These are phyloP conservation scores for Lysandra coridon DNA, from an alignment of 2,888 invertebrate species.

Conservation along the genomic window DNA sequence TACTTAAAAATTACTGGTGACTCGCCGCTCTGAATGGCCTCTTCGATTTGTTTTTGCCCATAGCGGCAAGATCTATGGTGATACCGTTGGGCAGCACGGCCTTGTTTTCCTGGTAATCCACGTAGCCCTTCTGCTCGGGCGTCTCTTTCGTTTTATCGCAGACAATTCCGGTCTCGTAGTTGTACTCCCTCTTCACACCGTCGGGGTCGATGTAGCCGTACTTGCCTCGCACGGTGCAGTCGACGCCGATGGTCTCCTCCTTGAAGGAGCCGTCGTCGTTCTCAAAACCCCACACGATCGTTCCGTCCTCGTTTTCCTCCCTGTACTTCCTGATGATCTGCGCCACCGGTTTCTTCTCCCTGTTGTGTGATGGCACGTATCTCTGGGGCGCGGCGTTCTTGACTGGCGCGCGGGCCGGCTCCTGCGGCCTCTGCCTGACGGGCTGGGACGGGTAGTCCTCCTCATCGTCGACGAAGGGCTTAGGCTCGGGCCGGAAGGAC, in stretches of 20 bases:
- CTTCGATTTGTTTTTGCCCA: slow-evolving; percentile 85
- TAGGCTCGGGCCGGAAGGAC: slow-evolving; percentile 75
- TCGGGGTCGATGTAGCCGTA: slow-evolving; percentile 93
- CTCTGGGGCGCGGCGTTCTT: slow-evolving; percentile 67
- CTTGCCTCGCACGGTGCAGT: slow-evolving; percentile 88
- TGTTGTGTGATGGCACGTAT: slow-evolving; percentile 61
- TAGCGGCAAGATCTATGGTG: slow-evolving; percentile 84
- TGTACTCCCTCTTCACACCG: slow-evolving; percentile 89
- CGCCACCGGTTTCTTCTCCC: slow-evolving; percentile 85
- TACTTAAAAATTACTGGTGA: slow-evolving; percentile 65
- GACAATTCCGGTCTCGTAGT: slow-evolving; percentile 89
- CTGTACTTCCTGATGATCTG: slow-evolving; percentile 86
- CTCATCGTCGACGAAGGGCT: slow-evolving; percentile 71
- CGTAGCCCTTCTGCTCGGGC: slow-evolving; percentile 82
- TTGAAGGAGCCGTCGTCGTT: slow-evolving; percentile 94
- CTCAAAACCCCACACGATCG: slow-evolving; percentile 93
- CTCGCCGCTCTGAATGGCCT: slow-evolving; percentile 81
- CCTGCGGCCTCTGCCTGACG: slow-evolving; percentile 75
- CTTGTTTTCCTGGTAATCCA: slow-evolving; percentile 87
- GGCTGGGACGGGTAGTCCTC: slow-evolving; percentile 63
- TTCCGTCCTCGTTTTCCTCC: slow-evolving; percentile 89
- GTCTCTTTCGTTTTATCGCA: slow-evolving; percentile 82
- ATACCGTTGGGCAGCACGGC: slow-evolving; percentile 86
- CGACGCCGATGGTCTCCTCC: slow-evolving; percentile 89
- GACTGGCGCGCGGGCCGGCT: slow-evolving; percentile 61